Evolutionary conservation across 2,888 invertebrate genomes (phyloP).

Genomic region (Apamea epomidion): DNA sequence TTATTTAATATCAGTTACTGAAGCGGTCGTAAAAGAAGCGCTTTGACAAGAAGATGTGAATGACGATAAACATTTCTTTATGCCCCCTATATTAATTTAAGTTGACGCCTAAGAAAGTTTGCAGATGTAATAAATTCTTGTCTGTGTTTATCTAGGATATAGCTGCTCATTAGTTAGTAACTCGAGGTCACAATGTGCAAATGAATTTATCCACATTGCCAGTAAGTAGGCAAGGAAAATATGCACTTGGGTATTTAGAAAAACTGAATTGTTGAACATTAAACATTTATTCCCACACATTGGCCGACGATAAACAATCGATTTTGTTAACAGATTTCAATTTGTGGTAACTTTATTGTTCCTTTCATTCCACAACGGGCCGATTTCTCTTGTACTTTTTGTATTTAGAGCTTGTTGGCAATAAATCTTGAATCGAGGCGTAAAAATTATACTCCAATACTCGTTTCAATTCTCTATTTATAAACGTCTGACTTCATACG

Average conservation of each 20-base stretch:
- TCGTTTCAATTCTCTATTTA: constrained; percentile 83
- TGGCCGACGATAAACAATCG: constrained; percentile 48
- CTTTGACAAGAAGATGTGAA: constrained; percentile 43
- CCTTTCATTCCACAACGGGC: constrained; percentile 67
- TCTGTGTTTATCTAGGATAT: constrained; percentile 20
- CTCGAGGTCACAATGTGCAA: constrained; percentile 22
- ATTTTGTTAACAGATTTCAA: constrained; percentile 63
- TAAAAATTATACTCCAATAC: constrained; percentile 78
- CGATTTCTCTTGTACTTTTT: constrained; percentile 70
- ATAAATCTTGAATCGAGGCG: constrained; percentile 77
- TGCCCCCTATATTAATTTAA: constrained; percentile 17
- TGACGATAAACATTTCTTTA: constrained; percentile 33
- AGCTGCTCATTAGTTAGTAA: constrained; percentile 9
- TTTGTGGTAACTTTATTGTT: constrained; percentile 67
- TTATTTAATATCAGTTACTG: constrained; percentile 49
- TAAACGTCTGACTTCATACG: constrained; percentile 83
- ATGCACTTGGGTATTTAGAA: neutral
- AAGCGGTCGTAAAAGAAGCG: constrained; percentile 31
- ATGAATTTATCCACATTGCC: constrained; percentile 7
- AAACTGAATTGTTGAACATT: constrained; percentile 19
- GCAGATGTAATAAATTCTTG: constrained; percentile 29
- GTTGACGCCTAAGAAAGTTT: constrained; percentile 30
- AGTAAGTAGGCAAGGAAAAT: neutral
- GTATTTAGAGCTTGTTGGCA: constrained; percentile 68
- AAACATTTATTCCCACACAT: constrained; percentile 37